Percentiles rank a stretch among this genome's conserved stretches.
Evolutionary conservation across 2,113 vertebrate genomes (phyloP).

Genomic region (Labeo rohita): DNA sequence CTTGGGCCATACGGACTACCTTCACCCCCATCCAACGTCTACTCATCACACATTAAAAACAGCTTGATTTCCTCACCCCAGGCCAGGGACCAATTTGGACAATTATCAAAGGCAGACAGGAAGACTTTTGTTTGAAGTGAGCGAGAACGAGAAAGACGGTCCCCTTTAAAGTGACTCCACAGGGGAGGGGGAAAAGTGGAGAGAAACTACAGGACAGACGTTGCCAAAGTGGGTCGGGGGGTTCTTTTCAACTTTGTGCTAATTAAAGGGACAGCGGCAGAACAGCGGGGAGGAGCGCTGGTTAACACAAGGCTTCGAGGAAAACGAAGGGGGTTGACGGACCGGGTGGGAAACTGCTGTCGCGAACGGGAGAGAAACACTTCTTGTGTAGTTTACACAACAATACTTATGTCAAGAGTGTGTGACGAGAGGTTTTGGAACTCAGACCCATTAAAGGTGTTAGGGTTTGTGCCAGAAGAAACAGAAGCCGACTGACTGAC

Average conservation of each 20-base stretch:
- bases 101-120: conserved; percentile 70
- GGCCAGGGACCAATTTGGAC: conserved; percentile 76
- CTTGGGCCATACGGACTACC: conserved; percentile 20
- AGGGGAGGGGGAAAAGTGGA: conserved; percentile 64
- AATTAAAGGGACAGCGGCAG: conserved; percentile 71
- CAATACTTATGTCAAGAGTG: conserved; percentile 14
- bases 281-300: conserved; percentile 45
- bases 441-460: neutral
- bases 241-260: conserved; percentile 60
- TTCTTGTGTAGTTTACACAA: neutral
- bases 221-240: conserved; percentile 33
- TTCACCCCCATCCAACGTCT: conserved; percentile 36
- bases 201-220: conserved; percentile 48
- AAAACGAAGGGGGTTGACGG: neutral
- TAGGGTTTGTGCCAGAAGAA: neutral
- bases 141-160: conserved; percentile 42
- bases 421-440: neutral
- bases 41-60: conserved; percentile 62
- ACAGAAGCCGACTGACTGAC: neutral
- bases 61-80: conserved; percentile 70
- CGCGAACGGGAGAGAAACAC: conserved; percentile 4
- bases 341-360: conserved; percentile 54
- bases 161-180: conserved; percentile 68
- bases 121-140: conserved; percentile 68
- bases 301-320: conserved; percentile 33